Evolutionary conservation across 2,888 invertebrate species (phyloP), one percentile per base, ranked within the genome.

Genomic region (Dryadula phaetusa): DNA sequence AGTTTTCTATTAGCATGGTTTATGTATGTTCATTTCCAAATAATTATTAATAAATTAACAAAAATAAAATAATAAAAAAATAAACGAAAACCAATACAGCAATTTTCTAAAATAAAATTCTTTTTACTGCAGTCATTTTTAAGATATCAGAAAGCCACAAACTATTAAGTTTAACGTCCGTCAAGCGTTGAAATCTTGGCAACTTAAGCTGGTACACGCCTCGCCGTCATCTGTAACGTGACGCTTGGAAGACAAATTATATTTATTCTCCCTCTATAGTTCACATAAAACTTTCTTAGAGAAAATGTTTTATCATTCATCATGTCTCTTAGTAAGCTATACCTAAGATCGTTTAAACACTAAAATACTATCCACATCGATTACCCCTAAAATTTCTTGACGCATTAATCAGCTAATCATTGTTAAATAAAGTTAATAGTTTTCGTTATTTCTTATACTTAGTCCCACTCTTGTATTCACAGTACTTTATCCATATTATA

Each of bases 191-290:
- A 71, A 76, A 74, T 75, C 74, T 74, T 76, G 75, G 75, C 76
- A 76, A 74, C 70, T 75, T 75, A 74, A 72, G 73, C 74, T 71
- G 68, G 72, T 74, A 69, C 71, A 74, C 70, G 73, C 70, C 62
- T 67, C 70, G 66, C 54, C 66, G 68, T 72, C 73, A 73, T 74
- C 72, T 73, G 69, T 71, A 70, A 71, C 66, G 60, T 62, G 66
- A 70, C 69, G 69, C 62, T 68, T 66, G 60, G 62, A 65, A 67
- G 69, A 73, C 70, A 71, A 71, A 71, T 69, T 70, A 70, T 70
- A 67, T 70, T 73, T 72, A 71, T 71, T 69, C 66, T 66, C 16
- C 10, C 28, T 32, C 28, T 52, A 52, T 52, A 52, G 16, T 70
- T 69, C 58, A 42, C 46, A 52, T 65, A 64, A 66, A 69, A 69